phyloP scores from a whole-genome alignment of 2,888 invertebrate genomes.

The Euproctis similis region DNA sequence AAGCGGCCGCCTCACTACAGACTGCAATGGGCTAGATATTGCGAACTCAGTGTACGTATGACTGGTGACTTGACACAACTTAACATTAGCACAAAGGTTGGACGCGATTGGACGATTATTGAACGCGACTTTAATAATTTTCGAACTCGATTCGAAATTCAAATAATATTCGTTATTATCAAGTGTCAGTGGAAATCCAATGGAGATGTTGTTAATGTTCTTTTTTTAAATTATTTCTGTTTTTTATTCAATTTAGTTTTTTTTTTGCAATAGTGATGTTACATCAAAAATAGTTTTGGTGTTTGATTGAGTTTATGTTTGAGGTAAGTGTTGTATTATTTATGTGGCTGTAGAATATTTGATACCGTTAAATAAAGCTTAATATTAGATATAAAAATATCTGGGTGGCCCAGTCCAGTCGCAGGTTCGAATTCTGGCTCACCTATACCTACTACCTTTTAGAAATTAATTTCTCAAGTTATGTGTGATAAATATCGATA shows the following conservation, averaged over 20 bases:
- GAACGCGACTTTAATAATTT: too few relatives aligned
- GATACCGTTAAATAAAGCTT: too few relatives aligned
- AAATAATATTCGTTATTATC: too few relatives aligned
- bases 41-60: constrained; percentile 36
- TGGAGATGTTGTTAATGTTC: constrained; percentile 1
- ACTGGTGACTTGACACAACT: constrained; percentile 23
- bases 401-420: too few relatives aligned
- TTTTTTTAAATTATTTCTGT: constrained; percentile 3
- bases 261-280: constrained; percentile 3
- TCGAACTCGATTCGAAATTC: constrained; percentile 15
- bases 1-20: constrained; percentile 35
- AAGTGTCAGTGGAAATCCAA: constrained; percentile 3
- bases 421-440: too few relatives aligned
- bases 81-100: constrained; percentile 20
- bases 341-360: too few relatives aligned
- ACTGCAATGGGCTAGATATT: constrained; percentile 48
- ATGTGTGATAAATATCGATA: too few relatives aligned
- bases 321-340: constrained; percentile 1
- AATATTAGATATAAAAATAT: too few relatives aligned
- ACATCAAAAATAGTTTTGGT: too few relatives aligned
- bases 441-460: too few relatives aligned
- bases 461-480: too few relatives aligned
- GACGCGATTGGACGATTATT: too few relatives aligned
- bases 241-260: constrained; percentile 1
- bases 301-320: neutral